phyloP scores from a whole-genome alignment of 2,113 vertebrate genomes.

The Carassius gibelio region DNA sequence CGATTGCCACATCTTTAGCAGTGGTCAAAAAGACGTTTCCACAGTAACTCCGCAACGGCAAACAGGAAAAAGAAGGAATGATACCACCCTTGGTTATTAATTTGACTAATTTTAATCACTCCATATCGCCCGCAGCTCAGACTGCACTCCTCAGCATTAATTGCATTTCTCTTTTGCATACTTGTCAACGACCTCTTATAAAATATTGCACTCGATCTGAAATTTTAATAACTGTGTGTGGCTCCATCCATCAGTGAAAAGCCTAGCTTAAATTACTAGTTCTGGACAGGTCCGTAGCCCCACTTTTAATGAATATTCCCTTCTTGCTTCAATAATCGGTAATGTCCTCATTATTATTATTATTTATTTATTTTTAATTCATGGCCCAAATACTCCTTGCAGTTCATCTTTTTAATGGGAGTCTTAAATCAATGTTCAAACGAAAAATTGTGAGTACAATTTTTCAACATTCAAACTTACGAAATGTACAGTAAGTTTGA shows the following conservation, averaged over 20 bases:
- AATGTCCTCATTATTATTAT: conserved; percentile 43
- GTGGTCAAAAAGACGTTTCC: conserved; percentile 57
- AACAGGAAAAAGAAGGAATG: conserved; percentile 15
- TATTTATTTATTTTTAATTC: too few species aligned
- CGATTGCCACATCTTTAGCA: conserved; percentile 50
- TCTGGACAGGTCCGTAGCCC: conserved; percentile 56
- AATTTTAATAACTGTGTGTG: conserved; percentile 63
- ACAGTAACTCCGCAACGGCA: conserved; percentile 49
- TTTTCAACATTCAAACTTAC: background rate
- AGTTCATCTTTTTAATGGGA: conserved; percentile 28
- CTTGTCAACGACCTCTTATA: conserved; percentile 56
- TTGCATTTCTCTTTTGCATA: conserved; percentile 61
- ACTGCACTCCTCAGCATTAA: conserved; percentile 58
- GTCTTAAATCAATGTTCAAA: conserved; percentile 15
- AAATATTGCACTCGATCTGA: conserved; percentile 60
- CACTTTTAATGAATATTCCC: conserved; percentile 65
- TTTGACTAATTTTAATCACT: conserved; percentile 57
- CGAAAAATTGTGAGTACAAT: background rate
- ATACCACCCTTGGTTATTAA: conserved; percentile 54
- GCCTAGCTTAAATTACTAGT: conserved; percentile 62
- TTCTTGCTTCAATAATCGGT: conserved; percentile 58
- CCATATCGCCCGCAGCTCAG: conserved; percentile 45
- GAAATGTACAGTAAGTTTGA: background rate
- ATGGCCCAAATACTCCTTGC: background rate
- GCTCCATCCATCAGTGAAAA: conserved; percentile 56